Evolutionary conservation across 2,113 vertebrate species (phyloP).

Genomic region (Nycticebus coucang): DNA sequence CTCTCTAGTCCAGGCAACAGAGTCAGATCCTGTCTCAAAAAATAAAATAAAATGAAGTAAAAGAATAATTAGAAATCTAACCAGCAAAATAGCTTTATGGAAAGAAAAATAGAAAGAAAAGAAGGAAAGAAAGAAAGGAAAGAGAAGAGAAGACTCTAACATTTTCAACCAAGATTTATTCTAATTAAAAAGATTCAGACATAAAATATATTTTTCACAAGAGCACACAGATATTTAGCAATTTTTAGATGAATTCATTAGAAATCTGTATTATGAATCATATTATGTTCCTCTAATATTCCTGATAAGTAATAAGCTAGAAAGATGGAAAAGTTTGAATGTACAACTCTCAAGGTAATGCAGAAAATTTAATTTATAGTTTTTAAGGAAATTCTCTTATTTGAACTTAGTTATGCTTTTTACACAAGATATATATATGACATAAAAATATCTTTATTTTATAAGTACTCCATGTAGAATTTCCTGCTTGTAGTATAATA

Average conservation of each 20-base stretch:
- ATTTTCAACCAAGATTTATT: neutral
- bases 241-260: neutral
- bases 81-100: no score
- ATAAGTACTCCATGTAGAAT: neutral
- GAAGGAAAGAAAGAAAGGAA: neutral
- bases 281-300: neutral
- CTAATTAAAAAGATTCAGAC: neutral
- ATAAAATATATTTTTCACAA: neutral
- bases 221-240: neutral
- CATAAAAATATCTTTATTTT: neutral
- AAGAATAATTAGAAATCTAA: no score
- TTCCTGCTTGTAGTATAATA: neutral
- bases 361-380: neutral
- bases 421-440: neutral
- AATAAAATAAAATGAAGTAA: no score
- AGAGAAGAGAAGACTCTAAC: neutral
- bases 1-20: neutral
- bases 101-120: no score
- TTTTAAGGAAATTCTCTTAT: conserved; percentile 14
- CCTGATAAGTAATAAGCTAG: neutral
- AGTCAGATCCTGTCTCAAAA: neutral
- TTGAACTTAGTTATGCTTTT: neutral
- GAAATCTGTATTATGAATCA: neutral
- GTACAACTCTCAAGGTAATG: neutral
- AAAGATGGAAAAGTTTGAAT: neutral